Evolutionary conservation across 1,140 invertebrate species (phyloP).

Genomic region (Diachasmimorpha longicaudata): DNA sequence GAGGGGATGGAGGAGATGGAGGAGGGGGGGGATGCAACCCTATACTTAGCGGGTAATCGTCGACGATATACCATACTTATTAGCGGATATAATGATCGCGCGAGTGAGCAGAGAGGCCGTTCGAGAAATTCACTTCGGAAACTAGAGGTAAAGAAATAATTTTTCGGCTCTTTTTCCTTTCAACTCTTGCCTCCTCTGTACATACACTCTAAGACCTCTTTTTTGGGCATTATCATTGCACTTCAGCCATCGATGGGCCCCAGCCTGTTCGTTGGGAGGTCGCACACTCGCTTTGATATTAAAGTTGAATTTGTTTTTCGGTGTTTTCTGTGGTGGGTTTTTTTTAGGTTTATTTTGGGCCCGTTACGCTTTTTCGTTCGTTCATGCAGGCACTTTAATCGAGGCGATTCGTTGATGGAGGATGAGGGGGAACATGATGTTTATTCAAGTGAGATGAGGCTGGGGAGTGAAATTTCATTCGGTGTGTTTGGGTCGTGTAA

Average conservation of each 20-base stretch:
- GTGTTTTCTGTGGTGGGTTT: not conserved
- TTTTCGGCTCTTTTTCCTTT: not conserved
- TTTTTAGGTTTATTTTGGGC: not conserved
- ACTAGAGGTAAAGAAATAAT: constrained; percentile 3
- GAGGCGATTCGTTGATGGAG: not conserved
- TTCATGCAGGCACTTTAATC: constrained; percentile 5
- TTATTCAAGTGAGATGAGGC: constrained; percentile 12
- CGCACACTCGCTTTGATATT: not conserved
- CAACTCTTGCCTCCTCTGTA: not conserved
- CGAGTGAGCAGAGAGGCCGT: constrained; percentile 23
- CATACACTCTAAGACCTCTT: not conserved
- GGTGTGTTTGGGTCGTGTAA: not conserved
- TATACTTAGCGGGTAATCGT: constrained; percentile 60
- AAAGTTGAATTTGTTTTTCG: constrained; percentile 1
- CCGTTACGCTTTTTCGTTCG: not conserved
- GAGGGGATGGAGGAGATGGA: not conserved
- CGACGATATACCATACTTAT: constrained; percentile 59
- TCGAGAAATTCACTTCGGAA: constrained; percentile 15
- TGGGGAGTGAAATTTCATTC: not conserved
- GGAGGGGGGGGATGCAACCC: constrained; percentile 35
- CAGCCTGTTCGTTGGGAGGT: not conserved
- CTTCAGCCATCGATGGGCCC: not conserved
- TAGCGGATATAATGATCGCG: constrained; percentile 54
- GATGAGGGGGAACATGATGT: not conserved
- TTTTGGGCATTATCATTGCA: not conserved